Base-by-base conservation (phyloP, 1,140 invertebrate species). In the Theocolax elegans region DNA sequence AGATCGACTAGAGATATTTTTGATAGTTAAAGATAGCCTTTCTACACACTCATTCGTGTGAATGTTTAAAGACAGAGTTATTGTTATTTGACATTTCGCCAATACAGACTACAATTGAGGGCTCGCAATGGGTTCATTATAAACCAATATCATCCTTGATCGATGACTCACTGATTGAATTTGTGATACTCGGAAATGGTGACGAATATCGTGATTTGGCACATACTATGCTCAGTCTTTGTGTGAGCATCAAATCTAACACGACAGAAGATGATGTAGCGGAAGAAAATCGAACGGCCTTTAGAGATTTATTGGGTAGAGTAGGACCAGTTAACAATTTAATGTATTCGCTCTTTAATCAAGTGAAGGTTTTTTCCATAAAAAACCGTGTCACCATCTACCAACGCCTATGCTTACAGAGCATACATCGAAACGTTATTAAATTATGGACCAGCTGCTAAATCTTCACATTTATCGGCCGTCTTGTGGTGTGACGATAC, bases 391-490 rank as follows among this genome's bases (percentile, higher is more conserved):
- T 85, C 82, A 17, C 4, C 31, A 6, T 10, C 31, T 6, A 35
- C 4, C 10, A 35, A 35, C 10, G 10, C 31, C 10, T 35, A 35
- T 35, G 76, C 78, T 17, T 87, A 84, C 74, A 72, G 80, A 60
- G 79, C 80, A 2, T 87, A 87, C 46, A 78, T 87, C 7, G 83
- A 88, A 78, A 85, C 79, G 1, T 53, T 84, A 9, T 69, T 83
- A 2, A 77, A 78, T 72, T 87, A 77, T 73, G 12, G 63, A 62
- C 25, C 74, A 72, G 21, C 81, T 81, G 13, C 86, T 85, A 76
- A 67, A 78, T n/a, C 4, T 35, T 82, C 80, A 0, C 81, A 85
- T 75, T 74, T 85, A 1, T 77, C 74, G 35, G 77, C 75, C 31
- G 31, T 35, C 10, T 35, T 35, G 31, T 35, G 31, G 31, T 35